Conservation (phyloP, 2,888 invertebrate species). For the Euplexia lucipara region DNA sequence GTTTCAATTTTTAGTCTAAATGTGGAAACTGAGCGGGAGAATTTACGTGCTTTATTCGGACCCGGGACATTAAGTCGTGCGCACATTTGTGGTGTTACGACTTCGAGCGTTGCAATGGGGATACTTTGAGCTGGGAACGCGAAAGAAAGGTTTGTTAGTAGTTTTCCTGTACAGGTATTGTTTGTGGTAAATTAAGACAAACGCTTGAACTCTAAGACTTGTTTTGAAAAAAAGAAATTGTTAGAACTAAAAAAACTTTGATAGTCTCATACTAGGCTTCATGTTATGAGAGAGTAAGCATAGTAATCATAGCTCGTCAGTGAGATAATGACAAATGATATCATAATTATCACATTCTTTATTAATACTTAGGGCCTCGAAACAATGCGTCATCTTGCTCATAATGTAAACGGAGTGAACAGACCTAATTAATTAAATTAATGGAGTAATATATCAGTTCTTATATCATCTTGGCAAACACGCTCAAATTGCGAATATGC, state of each 20-base stretch:
- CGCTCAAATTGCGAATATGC: slow-evolving; percentile 19
- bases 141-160: slow-evolving; percentile 1
- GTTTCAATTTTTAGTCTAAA: slow-evolving; percentile 49
- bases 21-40: slow-evolving; percentile 31
- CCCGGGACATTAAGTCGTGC: slow-evolving; percentile 27
- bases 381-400: slow-evolving; percentile 32
- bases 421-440: slow-evolving; percentile 49
- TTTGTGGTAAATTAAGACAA: background rate
- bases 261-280: too few species aligned
- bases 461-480: slow-evolving; percentile 30
- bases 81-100: slow-evolving; percentile 36
- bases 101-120: slow-evolving; percentile 4
- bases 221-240: background rate
- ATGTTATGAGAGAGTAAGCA: background rate
- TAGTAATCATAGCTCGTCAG: background rate
- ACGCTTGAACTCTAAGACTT: too few species aligned
- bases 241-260: background rate
- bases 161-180: background rate
- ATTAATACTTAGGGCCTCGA: slow-evolving; percentile 23
- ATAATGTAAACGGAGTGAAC: slow-evolving; percentile 47
- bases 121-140: slow-evolving; percentile 15
- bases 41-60: slow-evolving; percentile 39
- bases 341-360: slow-evolving; percentile 21
- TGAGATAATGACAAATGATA: background rate
- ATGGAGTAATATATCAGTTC: slow-evolving; percentile 43